Evolutionary conservation across 1,140 invertebrate species (phyloP).

Genomic region (Xylocopa sonorina): DNA sequence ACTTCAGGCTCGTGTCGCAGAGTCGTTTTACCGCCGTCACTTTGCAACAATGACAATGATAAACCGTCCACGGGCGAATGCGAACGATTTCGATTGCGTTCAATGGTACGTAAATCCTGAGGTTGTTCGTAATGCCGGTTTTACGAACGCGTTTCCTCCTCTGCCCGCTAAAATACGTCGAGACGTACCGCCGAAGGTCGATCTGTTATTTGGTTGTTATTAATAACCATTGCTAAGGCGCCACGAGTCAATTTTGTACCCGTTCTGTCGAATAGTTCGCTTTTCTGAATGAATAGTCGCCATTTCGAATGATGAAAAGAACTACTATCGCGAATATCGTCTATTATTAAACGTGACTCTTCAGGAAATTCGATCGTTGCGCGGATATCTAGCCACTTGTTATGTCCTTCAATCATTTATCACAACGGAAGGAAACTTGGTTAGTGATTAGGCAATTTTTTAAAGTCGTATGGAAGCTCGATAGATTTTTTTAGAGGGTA

Average conservation of each 20-base stretch:
- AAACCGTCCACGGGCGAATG: not conserved
- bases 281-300: conserved; percentile 37
- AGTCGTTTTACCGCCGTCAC: conserved; percentile 30
- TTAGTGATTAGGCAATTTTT: not conserved
- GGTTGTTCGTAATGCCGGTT: conserved; percentile 3
- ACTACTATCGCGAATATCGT: not conserved
- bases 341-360: conserved; percentile 41
- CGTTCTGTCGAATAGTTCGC: conserved; percentile 29
- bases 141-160: conserved; percentile 22
- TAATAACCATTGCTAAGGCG: conserved; percentile 51
- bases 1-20: conserved; percentile 22
- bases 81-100: not conserved
- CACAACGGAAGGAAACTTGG: too few relatives aligned
- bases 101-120: not conserved
- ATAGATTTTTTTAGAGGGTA: too few relatives aligned
- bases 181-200: conserved; percentile 41
- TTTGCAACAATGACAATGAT: conserved; percentile 36
- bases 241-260: conserved; percentile 6
- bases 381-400: conserved; percentile 2
- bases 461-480: too few relatives aligned
- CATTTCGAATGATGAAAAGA: conserved; percentile 1
- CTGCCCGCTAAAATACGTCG: conserved; percentile 1
- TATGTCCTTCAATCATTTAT: not conserved
- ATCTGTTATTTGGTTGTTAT: conserved; percentile 53
- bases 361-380: conserved; percentile 15